A percentile compares a stretch with the other conserved stretches of the same genome.
phyloP scores from a whole-genome alignment of 2,888 invertebrate genomes.

The Brachylomia viminalis region DNA sequence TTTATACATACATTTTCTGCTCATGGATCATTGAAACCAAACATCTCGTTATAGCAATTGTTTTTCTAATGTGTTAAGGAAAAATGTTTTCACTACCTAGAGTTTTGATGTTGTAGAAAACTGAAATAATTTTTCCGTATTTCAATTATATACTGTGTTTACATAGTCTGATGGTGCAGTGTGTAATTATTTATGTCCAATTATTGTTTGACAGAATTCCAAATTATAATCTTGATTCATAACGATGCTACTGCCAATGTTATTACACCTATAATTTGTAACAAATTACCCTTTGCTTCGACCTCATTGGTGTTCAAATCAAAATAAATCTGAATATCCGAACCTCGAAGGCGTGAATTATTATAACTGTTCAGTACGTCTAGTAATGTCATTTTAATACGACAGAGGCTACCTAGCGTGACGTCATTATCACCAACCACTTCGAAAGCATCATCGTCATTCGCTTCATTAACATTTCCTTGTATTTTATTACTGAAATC shows the following conservation, averaged over 20 bases:
- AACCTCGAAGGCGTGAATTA: constrained; percentile 82
- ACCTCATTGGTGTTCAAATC: constrained; percentile 65
- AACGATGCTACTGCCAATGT: constrained; percentile 43
- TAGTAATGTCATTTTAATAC: constrained; percentile 90
- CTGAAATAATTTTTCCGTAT: background rate
- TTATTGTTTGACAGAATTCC: constrained; percentile 15
- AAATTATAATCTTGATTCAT: constrained; percentile 29
- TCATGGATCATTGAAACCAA: background rate
- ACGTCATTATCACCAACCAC: constrained; percentile 85
- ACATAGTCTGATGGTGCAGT: background rate
- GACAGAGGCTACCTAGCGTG: constrained; percentile 82
- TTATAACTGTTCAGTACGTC: constrained; percentile 82
- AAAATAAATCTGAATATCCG: constrained; percentile 75
- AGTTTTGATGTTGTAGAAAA: no score
- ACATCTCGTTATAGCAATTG: background rate
- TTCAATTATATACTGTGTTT: background rate
- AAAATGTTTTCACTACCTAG: background rate
- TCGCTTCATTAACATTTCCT: constrained; percentile 27
- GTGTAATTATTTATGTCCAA: constrained; percentile 24
- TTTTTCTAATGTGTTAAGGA: background rate
- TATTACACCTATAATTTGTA: constrained; percentile 56
- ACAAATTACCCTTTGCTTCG: constrained; percentile 49
- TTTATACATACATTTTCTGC: background rate
- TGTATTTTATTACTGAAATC: constrained; percentile 35
- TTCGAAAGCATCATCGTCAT: constrained; percentile 54